Conservation (phyloP, 1,140 invertebrate species). For the Leptinotarsa lineolata region DNA sequence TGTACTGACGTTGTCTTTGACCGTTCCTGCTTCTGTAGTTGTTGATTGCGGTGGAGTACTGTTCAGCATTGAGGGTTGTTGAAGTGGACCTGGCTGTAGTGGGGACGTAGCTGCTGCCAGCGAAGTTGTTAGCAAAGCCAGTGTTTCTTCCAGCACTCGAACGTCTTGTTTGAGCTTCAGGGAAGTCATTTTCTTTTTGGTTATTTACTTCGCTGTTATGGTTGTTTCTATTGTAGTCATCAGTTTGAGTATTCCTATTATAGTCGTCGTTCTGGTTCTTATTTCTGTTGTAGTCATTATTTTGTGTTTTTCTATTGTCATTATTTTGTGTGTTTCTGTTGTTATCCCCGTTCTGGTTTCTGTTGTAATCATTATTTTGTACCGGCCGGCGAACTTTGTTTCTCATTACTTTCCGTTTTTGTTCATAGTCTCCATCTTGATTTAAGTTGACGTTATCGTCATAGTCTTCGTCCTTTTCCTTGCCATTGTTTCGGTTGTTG, state of each 20-base stretch:
- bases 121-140: conserved; percentile 57
- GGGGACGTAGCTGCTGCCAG: conserved; percentile 58
- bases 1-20: conserved; percentile 44
- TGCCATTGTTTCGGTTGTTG: conserved; percentile 64
- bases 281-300: conserved; percentile 49
- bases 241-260: conserved; percentile 34
- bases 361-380: conserved; percentile 42
- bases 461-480: conserved; percentile 63
- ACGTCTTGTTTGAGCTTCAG: conserved; percentile 50
- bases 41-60: conserved; percentile 42
- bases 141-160: conserved; percentile 50
- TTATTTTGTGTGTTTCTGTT: conserved; percentile 30
- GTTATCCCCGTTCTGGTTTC: conserved; percentile 34
- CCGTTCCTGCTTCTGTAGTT: conserved; percentile 47
- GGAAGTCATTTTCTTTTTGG: conserved; percentile 33
- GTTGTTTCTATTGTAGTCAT: conserved; percentile 38
- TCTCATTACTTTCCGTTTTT: conserved; percentile 37
- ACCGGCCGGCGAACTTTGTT: conserved; percentile 53
- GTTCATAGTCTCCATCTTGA: conserved; percentile 42
- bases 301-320: conserved; percentile 25
- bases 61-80: conserved; percentile 40
- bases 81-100: conserved; percentile 58
- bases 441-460: conserved; percentile 56
- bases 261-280: conserved; percentile 46
- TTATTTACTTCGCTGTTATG: conserved; percentile 36